These are phyloP conservation scores for Gymnocypris eckloni DNA, from an alignment of 2,797 vertebrate genomes.

Conservation along the genomic window DNA sequence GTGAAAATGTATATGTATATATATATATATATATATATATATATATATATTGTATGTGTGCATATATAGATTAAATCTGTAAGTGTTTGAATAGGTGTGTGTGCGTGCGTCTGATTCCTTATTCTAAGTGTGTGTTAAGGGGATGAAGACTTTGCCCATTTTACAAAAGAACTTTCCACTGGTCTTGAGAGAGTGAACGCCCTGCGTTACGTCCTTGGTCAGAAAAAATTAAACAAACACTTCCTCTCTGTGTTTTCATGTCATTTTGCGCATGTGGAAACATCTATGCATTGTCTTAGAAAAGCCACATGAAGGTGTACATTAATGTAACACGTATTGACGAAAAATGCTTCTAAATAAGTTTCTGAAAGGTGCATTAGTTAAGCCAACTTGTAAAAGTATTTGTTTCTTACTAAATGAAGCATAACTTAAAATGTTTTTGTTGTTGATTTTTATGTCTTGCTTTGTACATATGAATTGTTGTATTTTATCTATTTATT, in stretches of 20 bases:
- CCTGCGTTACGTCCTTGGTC: conserved; percentile 74
- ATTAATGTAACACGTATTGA: conserved; percentile 81
- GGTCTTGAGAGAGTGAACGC: conserved; percentile 67
- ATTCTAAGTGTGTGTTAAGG: conserved; percentile 67
- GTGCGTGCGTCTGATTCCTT: not conserved
- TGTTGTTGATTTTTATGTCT: conserved; percentile 61
- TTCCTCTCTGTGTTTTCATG: conserved; percentile 78
- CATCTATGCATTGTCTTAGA: conserved; percentile 89
- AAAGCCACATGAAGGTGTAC: conserved; percentile 76
- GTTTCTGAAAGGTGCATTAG: conserved; percentile 78
- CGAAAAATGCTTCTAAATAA: conserved; percentile 78
- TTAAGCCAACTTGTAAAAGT: conserved; percentile 71
- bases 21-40: no score
- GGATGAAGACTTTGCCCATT: conserved; percentile 79
- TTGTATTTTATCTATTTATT: conserved; percentile 83
- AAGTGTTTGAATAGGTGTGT: conserved; percentile 2
- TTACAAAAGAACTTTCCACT: conserved; percentile 87
- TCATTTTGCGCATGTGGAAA: conserved; percentile 88
- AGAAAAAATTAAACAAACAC: conserved; percentile 62
- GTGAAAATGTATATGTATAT: conserved; percentile 74
- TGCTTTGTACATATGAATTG: conserved; percentile 81
- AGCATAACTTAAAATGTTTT: conserved; percentile 72
- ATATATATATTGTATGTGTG: not conserved
- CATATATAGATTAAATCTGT: conserved; percentile 16
- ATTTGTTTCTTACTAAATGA: conserved; percentile 73